Evolutionary conservation across 2,797 vertebrate species (phyloP).

Genomic region (Hemibagrus guttatus): DNA sequence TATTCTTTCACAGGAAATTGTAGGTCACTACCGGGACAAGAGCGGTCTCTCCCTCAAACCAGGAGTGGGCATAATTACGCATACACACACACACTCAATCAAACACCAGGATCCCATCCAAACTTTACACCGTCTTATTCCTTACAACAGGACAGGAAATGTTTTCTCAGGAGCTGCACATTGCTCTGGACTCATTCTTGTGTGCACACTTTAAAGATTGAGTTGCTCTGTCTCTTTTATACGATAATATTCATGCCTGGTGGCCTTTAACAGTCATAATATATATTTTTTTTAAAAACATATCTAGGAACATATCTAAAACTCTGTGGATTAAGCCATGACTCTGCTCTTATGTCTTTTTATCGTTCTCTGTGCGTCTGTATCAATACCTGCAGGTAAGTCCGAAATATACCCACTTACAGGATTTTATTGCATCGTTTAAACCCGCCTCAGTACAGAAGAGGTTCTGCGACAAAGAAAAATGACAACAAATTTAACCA

Average conservation of each 20-base stretch:
- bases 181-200: constrained; percentile 10
- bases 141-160: constrained; percentile 30
- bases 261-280: constrained; percentile 15
- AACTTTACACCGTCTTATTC: constrained; percentile 15
- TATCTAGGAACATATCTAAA: background rate
- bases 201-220: constrained; percentile 9
- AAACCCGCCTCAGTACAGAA: background rate
- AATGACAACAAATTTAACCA: background rate
- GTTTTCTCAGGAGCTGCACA: background rate
- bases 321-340: constrained; percentile 47
- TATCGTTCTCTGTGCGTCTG: constrained; percentile 34
- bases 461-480: background rate
- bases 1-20: constrained; percentile 65
- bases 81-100: constrained; percentile 11
- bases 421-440: background rate
- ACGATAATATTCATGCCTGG: background rate
- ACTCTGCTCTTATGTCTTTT: constrained; percentile 37
- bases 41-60: constrained; percentile 43
- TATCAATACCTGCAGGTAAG: constrained; percentile 56
- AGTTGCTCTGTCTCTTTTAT: background rate
- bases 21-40: constrained; percentile 22
- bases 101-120: constrained; percentile 29
- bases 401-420: background rate
- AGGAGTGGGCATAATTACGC: constrained; percentile 38
- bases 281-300: constrained; percentile 2